Evolutionary conservation across 2,888 invertebrate genomes (phyloP), one percentile per base, ranked within the genome.

Genomic region (Apeira syringaria): DNA sequence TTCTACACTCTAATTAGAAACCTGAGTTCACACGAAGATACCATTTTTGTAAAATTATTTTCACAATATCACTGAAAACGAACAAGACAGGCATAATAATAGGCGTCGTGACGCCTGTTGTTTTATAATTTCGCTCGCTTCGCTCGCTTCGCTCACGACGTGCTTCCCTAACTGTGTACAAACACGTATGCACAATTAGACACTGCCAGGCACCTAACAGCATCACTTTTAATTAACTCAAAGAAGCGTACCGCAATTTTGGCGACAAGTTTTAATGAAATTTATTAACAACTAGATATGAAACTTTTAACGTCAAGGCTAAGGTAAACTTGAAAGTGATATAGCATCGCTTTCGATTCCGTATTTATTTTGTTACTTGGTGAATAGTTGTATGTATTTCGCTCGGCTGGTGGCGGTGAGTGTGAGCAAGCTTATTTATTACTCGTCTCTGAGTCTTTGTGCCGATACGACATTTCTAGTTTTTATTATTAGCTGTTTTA

Each of bases 171-270:
- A 29, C 37, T 33, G 18, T 43, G 45, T 48, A 48, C 48, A 50
- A 26, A 50, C 52, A 50, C 46, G 56, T 53, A 52, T 55, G 50
- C 47, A 56, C 57, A 66, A 61, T 66, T 62, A 61, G 55, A 56
- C 15, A 4, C 33, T 39, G 44, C 24, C 42, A 37, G 55, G 37
- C 48, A 53, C 54, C 59, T n/a, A n/a, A n/a, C 52, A 46, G 50
- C 60, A 61, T 58, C 56, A 63, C 55, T 62, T 70, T 68, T 74
- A 73, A 74, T 74, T 74, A 68, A 68, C 65, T 64, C 58, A 58
- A 66, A 69, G 65, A 59, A 64, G 59, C 60, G 56, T 4, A 45
- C 12, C 49, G 29, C 42, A 39, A 36, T 45, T 49, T 45, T 54
- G 55, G 53, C 55, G 56, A 57, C 33, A 49, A 61, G 53, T 60